Evolutionary conservation across 2,113 vertebrate species (phyloP).

Genomic region (Nibea albiflora): DNA sequence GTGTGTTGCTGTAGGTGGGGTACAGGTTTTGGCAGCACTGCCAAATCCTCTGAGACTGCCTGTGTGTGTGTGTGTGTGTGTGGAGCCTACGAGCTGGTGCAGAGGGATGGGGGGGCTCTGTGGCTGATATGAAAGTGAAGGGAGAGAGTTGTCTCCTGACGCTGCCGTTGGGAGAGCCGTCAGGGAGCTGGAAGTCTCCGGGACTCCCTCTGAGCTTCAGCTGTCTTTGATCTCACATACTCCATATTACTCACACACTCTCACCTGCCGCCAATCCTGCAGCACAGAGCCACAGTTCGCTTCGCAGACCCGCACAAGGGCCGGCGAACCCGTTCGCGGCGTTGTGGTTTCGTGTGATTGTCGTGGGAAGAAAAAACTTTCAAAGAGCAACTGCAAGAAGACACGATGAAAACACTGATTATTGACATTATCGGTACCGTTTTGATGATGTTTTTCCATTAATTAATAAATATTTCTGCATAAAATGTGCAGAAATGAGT

Average conservation of each 20-base stretch:
- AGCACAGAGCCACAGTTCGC: slow-evolving; percentile 48
- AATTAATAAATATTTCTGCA: not conserved
- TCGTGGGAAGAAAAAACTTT: not conserved
- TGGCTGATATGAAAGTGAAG: slow-evolving; percentile 79
- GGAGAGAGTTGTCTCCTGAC: slow-evolving; percentile 77
- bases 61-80: slow-evolving; percentile 25
- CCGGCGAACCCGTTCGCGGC: slow-evolving; percentile 1
- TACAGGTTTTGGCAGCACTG: slow-evolving; percentile 63
- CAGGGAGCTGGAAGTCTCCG: slow-evolving; percentile 75
- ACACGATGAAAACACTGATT: not conserved
- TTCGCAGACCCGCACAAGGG: slow-evolving; percentile 24
- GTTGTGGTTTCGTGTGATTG: not conserved
- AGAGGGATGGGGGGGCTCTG: slow-evolving; percentile 68
- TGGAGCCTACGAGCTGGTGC: slow-evolving; percentile 39
- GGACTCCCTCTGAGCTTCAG: slow-evolving; percentile 77
- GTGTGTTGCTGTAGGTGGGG: slow-evolving; percentile 69
- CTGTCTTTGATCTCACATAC: slow-evolving; percentile 75
- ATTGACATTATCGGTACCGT: not conserved
- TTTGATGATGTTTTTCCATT: not conserved
- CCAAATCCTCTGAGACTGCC: slow-evolving; percentile 70
- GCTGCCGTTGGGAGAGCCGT: slow-evolving; percentile 71
- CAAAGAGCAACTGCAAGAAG: not conserved
- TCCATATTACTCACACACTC: slow-evolving; percentile 59
- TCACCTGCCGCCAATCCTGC: slow-evolving; percentile 56
- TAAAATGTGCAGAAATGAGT: not conserved